These are phyloP conservation scores for Drosophila greeni DNA, from an alignment of 2,888 invertebrate genomes.

Conservation along the genomic window DNA sequence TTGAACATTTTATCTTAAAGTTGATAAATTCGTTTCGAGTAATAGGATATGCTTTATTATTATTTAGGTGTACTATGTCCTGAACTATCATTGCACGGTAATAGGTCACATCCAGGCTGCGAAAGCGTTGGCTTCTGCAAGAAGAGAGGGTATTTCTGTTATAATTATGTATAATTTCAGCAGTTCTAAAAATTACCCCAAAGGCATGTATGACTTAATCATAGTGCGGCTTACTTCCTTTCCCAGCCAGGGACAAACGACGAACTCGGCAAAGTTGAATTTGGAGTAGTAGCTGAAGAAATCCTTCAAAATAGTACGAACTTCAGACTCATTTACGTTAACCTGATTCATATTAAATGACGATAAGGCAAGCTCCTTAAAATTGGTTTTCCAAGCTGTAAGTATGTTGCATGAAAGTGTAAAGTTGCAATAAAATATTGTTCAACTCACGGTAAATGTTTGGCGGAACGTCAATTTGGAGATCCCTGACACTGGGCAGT, in stretches of 20 bases:
- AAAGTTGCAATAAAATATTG: background rate
- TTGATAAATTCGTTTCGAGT: fast-evolving
- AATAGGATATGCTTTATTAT: background rate
- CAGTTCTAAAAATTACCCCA: background rate
- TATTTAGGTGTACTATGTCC: background rate
- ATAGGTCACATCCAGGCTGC: background rate
- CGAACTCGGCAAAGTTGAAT: background rate
- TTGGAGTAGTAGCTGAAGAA: conserved; percentile 15
- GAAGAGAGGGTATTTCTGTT: background rate
- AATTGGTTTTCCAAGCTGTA: background rate
- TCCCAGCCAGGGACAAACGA: conserved; percentile 21
- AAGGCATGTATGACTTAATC: background rate
- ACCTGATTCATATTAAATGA: conserved; percentile 1
- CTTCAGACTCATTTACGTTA: background rate
- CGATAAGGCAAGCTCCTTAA: background rate
- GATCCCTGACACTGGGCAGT: conserved; percentile 22
- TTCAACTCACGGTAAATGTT: conserved; percentile 22
- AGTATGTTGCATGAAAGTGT: background rate
- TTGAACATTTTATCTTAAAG: background rate
- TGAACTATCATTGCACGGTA: conserved; percentile 13
- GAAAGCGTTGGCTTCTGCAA: background rate
- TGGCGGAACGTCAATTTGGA: background rate
- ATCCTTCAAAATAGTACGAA: background rate
- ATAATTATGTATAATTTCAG: background rate
- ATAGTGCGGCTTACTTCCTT: background rate